Evolutionary conservation across 2,888 invertebrate species (phyloP).

Genomic region (Metacarcinus magister): DNA sequence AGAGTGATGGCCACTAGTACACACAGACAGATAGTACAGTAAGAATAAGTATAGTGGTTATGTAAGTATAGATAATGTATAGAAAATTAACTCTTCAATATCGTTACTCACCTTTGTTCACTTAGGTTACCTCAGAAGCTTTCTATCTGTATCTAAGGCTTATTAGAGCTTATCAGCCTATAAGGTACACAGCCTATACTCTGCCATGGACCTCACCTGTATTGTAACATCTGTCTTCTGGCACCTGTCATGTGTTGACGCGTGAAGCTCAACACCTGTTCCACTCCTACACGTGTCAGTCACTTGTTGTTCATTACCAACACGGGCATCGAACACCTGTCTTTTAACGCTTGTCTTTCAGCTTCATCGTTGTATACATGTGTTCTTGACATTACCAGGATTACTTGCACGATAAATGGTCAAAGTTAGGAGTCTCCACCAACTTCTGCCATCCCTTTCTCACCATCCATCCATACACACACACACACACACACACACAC

Average conservation of each 20-base stretch:
- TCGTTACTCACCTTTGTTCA: neutral
- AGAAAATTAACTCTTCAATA: neutral
- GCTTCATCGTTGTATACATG: neutral
- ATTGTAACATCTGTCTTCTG: neutral
- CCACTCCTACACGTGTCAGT: neutral
- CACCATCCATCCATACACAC: neutral
- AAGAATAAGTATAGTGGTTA: too few relatives aligned
- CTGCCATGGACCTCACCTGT: neutral
- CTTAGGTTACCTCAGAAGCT: neutral
- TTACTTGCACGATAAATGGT: neutral
- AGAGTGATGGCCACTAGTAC: too few relatives aligned
- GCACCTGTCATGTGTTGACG: neutral
- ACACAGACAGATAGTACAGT: too few relatives aligned
- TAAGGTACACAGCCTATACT: neutral
- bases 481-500: neutral
- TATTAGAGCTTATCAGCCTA: neutral
- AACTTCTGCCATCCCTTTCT: neutral
- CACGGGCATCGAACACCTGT: neutral
- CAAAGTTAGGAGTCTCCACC: neutral
- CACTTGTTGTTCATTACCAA: conserved; percentile 13
- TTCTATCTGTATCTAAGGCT: too few relatives aligned
- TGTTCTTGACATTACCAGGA: neutral
- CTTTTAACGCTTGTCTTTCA: neutral
- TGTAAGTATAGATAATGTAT: too few relatives aligned
- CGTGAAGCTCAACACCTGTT: neutral